A percentile compares a stretch with the other conserved stretches of the same genome.
Evolutionary conservation across 1,140 invertebrate species (phyloP).

Genomic region (Pseudomyrmex dendroicus): DNA sequence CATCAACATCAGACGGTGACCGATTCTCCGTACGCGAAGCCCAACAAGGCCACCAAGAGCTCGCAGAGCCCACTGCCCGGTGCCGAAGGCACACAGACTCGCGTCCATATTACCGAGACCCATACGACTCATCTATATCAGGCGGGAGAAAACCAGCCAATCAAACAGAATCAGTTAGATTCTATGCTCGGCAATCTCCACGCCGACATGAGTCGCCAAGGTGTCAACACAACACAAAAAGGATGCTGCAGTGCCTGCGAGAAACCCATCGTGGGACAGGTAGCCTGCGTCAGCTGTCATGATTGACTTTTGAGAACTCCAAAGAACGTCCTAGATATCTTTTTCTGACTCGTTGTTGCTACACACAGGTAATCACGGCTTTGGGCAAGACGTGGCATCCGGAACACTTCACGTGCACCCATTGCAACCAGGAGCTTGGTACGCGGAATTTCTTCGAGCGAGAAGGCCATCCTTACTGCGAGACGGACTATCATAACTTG

Average conservation of each 20-base stretch:
- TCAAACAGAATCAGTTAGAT: slow-evolving; percentile 90
- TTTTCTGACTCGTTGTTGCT: not conserved
- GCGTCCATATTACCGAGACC: slow-evolving; percentile 83
- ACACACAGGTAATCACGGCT: slow-evolving; percentile 94
- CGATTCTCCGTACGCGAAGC: slow-evolving; percentile 91
- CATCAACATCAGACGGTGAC: slow-evolving; percentile 87
- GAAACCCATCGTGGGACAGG: slow-evolving; percentile 99
- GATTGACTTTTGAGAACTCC: not conserved
- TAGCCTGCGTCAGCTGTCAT: slow-evolving; percentile 78
- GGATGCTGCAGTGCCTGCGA: slow-evolving; percentile 99
- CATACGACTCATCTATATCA: slow-evolving; percentile 84
- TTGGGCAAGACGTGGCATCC: slow-evolving; percentile 99
- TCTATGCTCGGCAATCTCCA: slow-evolving; percentile 97
- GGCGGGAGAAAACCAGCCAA: slow-evolving; percentile 79
- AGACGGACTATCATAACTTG: slow-evolving; percentile 98
- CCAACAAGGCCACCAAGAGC: slow-evolving; percentile 87
- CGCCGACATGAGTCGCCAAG: slow-evolving; percentile 98
- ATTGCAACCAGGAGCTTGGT: slow-evolving; percentile 98
- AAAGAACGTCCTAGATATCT: not conserved
- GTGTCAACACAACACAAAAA: slow-evolving; percentile 98
- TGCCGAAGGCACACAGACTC: slow-evolving; percentile 76
- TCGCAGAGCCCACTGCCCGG: slow-evolving; percentile 81
- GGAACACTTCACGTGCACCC: slow-evolving; percentile 98
- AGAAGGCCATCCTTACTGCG: slow-evolving; percentile 98
- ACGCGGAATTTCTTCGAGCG: slow-evolving; percentile 99